Evolutionary conservation across 2,888 invertebrate species (phyloP), one percentile per base, ranked within the genome.

Genomic region (Platycheirus albimanus): DNA sequence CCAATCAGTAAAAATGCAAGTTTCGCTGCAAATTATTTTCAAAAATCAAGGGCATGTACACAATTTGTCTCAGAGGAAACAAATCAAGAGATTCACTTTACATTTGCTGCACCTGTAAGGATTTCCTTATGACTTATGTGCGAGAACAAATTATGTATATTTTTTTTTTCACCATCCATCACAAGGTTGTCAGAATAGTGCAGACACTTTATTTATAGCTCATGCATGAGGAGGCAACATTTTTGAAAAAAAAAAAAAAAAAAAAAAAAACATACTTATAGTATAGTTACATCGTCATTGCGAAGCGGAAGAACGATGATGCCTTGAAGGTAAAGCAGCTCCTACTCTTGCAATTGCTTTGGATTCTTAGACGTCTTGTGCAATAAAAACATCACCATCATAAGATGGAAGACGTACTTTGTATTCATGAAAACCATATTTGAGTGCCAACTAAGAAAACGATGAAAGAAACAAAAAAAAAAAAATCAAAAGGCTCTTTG

Each of bases 361-460:
- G 10, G 52, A 63, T 43, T 52, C 17, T 30, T 64, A 64, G 64
- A 72, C 72, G 64, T 72, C 45, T 24, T 72, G 24, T 64, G 64
- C 24, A 54, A 64, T 43, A 63, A 72, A 72, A 63, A 11, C 69
- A 45, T 24, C 70, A 71, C 13, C 43, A 41, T 63, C 20, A 30
- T 8, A 24, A 45, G 63, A 72, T 52, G 71, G 24, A 72, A 63
- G 63, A 58, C 58, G 47, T 72, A 45, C 49, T 71, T 63, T 63
- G 49, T 52, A 63, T 63, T 52, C 63, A 63, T 72, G 43, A 64
- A 56, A 70, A 70, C 58, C 30, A 61, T 52, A 52, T 63, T 43
- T 43, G 43, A 63, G 63, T 63, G 24, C 20, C 52, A 43, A 72
- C 6, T 5, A 61, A 33, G 41, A 17, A 24, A n/a, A 49, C n/a